These are phyloP conservation scores for Caranx ignobilis DNA, from an alignment of 2,113 vertebrate species.

Conservation along the genomic window DNA sequence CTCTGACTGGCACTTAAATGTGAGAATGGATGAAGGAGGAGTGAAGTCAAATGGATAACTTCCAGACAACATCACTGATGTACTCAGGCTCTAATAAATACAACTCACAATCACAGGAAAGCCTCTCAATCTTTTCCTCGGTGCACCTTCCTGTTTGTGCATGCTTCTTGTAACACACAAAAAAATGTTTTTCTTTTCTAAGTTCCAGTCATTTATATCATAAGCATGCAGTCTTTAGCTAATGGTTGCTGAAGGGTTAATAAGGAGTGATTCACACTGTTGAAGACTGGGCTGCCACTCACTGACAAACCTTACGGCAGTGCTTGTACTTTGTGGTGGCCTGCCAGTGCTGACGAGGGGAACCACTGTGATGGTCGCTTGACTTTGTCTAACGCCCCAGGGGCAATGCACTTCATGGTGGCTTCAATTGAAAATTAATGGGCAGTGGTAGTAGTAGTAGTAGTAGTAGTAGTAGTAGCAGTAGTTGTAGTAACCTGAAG, in stretches of 20 bases:
- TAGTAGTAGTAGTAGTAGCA: slow-evolving; percentile 50
- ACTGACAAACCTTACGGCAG: slow-evolving; percentile 28
- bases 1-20: slow-evolving; percentile 37
- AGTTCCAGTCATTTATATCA: slow-evolving; percentile 6
- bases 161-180: not conserved
- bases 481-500: slow-evolving; percentile 83
- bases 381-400: slow-evolving; percentile 90
- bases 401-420: slow-evolving; percentile 92
- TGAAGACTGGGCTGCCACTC: slow-evolving; percentile 10
- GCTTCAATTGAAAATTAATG: slow-evolving; percentile 98
- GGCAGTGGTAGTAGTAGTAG: slow-evolving; percentile 66
- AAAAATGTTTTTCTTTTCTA: not conserved
- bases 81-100: slow-evolving; percentile 37
- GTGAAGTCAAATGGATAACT: slow-evolving; percentile 62
- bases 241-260: slow-evolving; percentile 30
- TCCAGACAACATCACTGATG: slow-evolving; percentile 63
- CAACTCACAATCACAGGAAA: slow-evolving; percentile 1
- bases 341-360: slow-evolving; percentile 81
- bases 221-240: not conserved
- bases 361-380: slow-evolving; percentile 87
- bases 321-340: slow-evolving; percentile 79
- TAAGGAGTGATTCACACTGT: slow-evolving; percentile 16
- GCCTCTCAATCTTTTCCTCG: slow-evolving; percentile 2
- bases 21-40: slow-evolving; percentile 42
- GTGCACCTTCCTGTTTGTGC: slow-evolving; percentile 1